These are phyloP conservation scores for Cichladusa arquata DNA, from an alignment of 2,113 vertebrate species.

Conservation along the genomic window DNA sequence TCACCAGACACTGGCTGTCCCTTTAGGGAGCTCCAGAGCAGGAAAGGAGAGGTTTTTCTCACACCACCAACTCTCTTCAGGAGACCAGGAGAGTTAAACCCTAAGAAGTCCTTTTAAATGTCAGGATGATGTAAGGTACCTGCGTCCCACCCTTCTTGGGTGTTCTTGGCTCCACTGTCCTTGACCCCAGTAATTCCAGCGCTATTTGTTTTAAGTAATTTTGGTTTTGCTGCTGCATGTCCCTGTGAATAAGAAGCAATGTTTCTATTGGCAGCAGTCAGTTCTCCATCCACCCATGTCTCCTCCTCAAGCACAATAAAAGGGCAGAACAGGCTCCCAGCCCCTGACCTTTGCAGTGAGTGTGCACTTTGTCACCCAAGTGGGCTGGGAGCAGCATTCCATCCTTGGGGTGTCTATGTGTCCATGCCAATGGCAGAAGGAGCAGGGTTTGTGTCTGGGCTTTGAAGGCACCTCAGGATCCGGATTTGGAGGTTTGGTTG, in stretches of 20 bases:
- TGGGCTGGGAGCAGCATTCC: not conserved
- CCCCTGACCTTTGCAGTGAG: not conserved
- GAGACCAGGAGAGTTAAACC: not conserved
- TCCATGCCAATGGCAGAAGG: not conserved
- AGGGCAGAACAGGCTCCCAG: not conserved
- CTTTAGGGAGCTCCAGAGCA: not conserved
- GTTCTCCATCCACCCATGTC: constrained; percentile 38
- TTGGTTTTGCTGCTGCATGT: constrained; percentile 53
- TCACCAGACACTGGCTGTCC: too few species aligned
- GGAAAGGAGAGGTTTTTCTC: not conserved
- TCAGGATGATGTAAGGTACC: constrained; percentile 52
- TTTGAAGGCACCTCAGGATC: not conserved
- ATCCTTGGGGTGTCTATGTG: not conserved
- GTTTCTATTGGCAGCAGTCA: constrained; percentile 58
- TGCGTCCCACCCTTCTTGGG: constrained; percentile 51
- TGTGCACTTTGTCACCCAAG: not conserved
- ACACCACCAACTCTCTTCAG: not conserved
- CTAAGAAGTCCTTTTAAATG: not conserved
- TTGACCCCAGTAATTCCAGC: constrained; percentile 53
- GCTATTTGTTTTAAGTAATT: constrained; percentile 60
- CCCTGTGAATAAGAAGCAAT: constrained; percentile 45
- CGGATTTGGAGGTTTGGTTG: not conserved
- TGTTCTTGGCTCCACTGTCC: constrained; percentile 56
- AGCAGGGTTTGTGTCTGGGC: not conserved
- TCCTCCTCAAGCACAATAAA: not conserved